Evolutionary conservation across 2,888 invertebrate species (phyloP).

Genomic region (Leucoma salicis): DNA sequence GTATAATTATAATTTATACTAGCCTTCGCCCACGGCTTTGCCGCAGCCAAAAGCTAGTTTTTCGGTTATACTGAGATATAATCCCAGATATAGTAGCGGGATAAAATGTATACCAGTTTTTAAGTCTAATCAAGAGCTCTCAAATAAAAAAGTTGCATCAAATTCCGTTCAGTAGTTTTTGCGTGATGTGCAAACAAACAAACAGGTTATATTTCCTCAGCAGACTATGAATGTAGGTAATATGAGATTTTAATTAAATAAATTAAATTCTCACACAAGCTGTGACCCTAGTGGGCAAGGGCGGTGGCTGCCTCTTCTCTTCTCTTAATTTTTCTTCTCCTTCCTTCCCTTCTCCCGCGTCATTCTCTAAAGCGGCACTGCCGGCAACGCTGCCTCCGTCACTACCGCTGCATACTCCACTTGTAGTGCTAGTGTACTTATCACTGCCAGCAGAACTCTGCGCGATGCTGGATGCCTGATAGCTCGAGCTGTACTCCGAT

Average conservation of each 20-base stretch:
- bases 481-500: neutral
- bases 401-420: constrained; percentile 4
- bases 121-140: too few relatives aligned
- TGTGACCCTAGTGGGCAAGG: constrained; percentile 42
- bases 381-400: constrained; percentile 10
- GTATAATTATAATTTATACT: too few relatives aligned
- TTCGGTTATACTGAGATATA: too few relatives aligned
- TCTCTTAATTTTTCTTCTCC: constrained; percentile 11
- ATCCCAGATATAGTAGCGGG: neutral
- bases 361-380: constrained; percentile 10
- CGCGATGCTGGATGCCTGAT: constrained; percentile 6
- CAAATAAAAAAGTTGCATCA: too few relatives aligned
- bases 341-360: constrained; percentile 3
- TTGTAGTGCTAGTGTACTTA: constrained; percentile 3
- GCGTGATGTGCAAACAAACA: too few relatives aligned
- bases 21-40: too few relatives aligned
- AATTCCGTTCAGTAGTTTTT: too few relatives aligned
- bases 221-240: neutral
- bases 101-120: too few relatives aligned
- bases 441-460: neutral
- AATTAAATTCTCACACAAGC: constrained; percentile 41
- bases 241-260: neutral
- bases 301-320: constrained; percentile 40
- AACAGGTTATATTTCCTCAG: neutral
- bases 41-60: too few relatives aligned